Evolutionary conservation across 2,888 invertebrate genomes (phyloP).

Genomic region (Temnothorax unifasciatus): DNA sequence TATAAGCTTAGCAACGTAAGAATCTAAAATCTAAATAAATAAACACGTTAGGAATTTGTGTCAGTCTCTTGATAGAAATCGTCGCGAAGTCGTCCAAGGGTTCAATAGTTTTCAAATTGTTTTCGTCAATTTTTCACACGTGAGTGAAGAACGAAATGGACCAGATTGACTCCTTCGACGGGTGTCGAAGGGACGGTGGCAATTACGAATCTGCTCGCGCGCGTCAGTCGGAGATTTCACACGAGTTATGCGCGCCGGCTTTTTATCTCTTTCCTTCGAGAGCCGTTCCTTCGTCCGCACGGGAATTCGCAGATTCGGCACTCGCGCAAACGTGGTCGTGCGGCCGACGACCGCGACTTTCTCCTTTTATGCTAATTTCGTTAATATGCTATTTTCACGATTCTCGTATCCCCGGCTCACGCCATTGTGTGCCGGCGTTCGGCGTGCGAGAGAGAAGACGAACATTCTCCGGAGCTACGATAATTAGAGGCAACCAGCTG

Average conservation of each 20-base stretch:
- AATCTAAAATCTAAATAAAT: not conserved
- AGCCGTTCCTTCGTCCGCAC: constrained; percentile 49
- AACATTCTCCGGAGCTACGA: constrained; percentile 39
- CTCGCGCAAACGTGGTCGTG: constrained; percentile 70
- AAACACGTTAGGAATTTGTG: not conserved
- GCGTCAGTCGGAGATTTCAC: constrained; percentile 34
- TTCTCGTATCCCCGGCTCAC: constrained; percentile 66
- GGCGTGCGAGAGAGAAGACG: constrained; percentile 47
- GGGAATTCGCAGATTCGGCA: constrained; percentile 75
- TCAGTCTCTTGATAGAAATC: not conserved
- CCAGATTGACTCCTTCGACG: not conserved
- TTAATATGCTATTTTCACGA: constrained; percentile 83
- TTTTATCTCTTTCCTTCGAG: constrained; percentile 51
- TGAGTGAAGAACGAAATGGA: not conserved
- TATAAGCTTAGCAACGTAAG: not conserved
- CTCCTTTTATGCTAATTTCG: constrained; percentile 85
- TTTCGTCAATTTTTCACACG: not conserved
- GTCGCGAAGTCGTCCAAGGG: too few species aligned
- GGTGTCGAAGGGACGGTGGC: not conserved
- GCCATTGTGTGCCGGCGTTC: constrained; percentile 58
- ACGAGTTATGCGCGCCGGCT: constrained; percentile 51
- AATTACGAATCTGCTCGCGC: constrained; percentile 1
- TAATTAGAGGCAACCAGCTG: constrained; percentile 48
- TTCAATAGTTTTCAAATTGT: not conserved
- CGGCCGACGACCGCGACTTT: constrained; percentile 84